A percentile compares a stretch with the other conserved stretches of the same genome.
These are phyloP conservation scores for Eurystomus glaucurus DNA, from an alignment of 2,797 vertebrate genomes.

Conservation along the genomic window DNA sequence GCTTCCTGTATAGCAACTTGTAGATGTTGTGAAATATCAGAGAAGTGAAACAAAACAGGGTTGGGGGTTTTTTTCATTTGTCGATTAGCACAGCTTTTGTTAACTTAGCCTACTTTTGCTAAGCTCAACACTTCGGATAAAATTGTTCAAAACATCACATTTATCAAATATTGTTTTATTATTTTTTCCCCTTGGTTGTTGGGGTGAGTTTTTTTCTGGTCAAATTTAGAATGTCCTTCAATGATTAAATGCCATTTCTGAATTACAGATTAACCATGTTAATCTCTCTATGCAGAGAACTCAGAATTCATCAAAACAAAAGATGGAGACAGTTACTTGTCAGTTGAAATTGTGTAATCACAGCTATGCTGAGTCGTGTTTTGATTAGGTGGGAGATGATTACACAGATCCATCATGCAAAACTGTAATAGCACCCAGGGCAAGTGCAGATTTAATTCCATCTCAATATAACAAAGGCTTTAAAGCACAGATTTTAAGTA, in stretches of 20 bases:
- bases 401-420: neutral
- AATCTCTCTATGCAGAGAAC: neutral
- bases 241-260: conserved; percentile 31
- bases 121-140: neutral
- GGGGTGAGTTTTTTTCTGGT: neutral
- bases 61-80: neutral
- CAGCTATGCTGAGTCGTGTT: conserved; percentile 22
- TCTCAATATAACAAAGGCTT: neutral
- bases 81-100: neutral
- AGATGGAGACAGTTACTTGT: neutral
- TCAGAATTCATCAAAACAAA: conserved; percentile 49
- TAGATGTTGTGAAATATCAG: conserved; percentile 9
- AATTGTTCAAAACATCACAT: neutral
- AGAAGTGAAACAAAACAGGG: neutral
- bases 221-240: neutral
- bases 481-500: neutral
- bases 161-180: neutral
- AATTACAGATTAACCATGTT: conserved; percentile 32
- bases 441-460: neutral
- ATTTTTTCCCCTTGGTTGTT: neutral
- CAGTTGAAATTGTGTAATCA: conserved; percentile 59
- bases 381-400: conserved; percentile 60
- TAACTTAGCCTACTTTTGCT: neutral
- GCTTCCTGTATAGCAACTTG: neutral
- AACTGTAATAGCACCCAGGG: neutral